Percentiles rank a stretch among this genome's conserved stretches.
phyloP scores from a whole-genome alignment of 2,113 vertebrate genomes.

The Campylomormyrus numenius region DNA sequence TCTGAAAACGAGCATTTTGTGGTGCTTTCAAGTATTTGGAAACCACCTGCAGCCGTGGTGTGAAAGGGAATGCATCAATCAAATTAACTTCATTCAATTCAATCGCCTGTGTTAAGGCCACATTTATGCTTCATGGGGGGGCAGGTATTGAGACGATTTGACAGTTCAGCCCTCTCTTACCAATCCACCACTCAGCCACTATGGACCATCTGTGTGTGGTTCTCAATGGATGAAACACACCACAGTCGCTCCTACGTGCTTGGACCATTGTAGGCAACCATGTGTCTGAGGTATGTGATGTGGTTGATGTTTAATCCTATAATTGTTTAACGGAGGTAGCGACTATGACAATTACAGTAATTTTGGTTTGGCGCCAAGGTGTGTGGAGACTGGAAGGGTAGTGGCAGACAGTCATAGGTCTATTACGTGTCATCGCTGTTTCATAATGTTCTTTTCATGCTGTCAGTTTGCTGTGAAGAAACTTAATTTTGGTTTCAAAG shows the following conservation, averaged over 20 bases:
- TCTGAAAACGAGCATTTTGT: neutral
- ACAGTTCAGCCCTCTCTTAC: neutral
- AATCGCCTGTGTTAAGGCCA: neutral
- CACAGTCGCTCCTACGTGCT: neutral
- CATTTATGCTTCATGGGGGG: neutral
- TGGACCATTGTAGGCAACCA: neutral
- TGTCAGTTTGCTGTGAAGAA: neutral
- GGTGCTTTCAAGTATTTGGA: neutral
- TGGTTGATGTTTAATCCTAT: neutral
- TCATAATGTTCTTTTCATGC: neutral
- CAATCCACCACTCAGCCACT: neutral
- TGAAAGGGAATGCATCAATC: neutral
- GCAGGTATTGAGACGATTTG: neutral
- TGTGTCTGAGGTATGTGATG: neutral
- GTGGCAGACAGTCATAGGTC: neutral
- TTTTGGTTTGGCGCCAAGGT: constrained; percentile 42
- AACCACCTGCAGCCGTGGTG: neutral
- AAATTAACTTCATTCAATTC: neutral
- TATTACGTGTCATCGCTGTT: neutral
- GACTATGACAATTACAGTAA: constrained; percentile 37
- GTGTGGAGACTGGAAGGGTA: constrained; percentile 22
- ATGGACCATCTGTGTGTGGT: neutral
- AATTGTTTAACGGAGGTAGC: neutral
- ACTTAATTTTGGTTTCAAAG: neutral
- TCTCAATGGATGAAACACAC: neutral